Percentiles rank a stretch among this genome's conserved stretches.
Conservation (phyloP, 2,888 invertebrate genomes). For the Cephus nigrinus region DNA sequence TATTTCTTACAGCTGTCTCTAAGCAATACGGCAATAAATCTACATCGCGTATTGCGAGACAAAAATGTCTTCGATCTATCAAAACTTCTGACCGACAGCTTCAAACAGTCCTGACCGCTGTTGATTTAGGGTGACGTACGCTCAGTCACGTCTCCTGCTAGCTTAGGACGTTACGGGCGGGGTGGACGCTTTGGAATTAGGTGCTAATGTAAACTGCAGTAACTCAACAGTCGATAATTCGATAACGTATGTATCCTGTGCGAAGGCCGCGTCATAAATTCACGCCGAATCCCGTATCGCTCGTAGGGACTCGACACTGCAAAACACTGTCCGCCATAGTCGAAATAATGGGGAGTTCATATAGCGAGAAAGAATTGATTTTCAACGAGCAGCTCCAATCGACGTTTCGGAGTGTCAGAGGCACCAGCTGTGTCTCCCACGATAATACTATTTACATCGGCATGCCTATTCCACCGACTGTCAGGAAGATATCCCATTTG, state of each 20-base stretch:
- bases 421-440: not conserved
- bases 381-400: not conserved
- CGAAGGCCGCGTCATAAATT: not conserved
- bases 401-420: not conserved
- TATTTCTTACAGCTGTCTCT: not conserved
- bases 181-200: conserved; percentile 35
- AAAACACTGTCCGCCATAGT: not conserved
- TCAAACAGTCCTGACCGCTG: not conserved
- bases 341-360: not conserved
- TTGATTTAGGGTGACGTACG: not conserved
- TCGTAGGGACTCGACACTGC: not conserved
- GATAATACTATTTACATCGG: not conserved
- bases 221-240: conserved; percentile 22
- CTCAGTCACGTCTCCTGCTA: conserved; percentile 23
- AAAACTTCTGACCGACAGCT: not conserved
- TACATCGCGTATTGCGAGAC: not conserved
- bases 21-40: not conserved
- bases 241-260: not conserved
- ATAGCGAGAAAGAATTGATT: not conserved
- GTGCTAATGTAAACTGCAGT: conserved; percentile 34
- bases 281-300: not conserved
- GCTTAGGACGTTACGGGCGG: conserved; percentile 37
- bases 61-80: not conserved
- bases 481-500: not conserved
- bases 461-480: not conserved